These are phyloP conservation scores for Aspidiotus rigidus DNA, from an alignment of 2,888 invertebrate genomes.

Conservation along the genomic window DNA sequence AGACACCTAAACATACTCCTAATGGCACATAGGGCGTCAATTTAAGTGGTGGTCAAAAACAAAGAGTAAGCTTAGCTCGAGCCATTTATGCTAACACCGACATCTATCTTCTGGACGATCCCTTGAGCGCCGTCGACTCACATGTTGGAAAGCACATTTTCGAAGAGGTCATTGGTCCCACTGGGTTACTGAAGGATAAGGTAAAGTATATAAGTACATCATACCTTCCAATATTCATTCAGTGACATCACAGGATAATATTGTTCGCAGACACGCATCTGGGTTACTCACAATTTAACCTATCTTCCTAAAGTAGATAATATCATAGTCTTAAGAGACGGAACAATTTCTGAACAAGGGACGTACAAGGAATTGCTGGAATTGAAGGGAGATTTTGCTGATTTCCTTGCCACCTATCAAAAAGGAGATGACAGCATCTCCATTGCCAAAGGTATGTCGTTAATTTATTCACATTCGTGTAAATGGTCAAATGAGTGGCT, in stretches of 20 bases:
- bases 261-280: conserved; percentile 57
- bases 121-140: conserved; percentile 59
- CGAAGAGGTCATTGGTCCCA: conserved; percentile 52
- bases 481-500: no score
- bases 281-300: conserved; percentile 92
- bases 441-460: conserved; percentile 36
- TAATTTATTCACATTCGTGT: neutral
- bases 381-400: conserved; percentile 75
- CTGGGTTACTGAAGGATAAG: conserved; percentile 44
- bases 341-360: conserved; percentile 78
- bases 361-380: conserved; percentile 80
- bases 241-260: neutral
- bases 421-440: conserved; percentile 48
- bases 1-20: no score
- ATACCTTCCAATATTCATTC: neutral
- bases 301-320: conserved; percentile 83
- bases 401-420: conserved; percentile 70
- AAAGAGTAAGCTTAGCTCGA: conserved; percentile 79
- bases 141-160: conserved; percentile 59
- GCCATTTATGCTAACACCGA: conserved; percentile 84
- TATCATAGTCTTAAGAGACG: conserved; percentile 80
- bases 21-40: conserved; percentile 55
- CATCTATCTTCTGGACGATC: conserved; percentile 90
- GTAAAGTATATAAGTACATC: conserved; percentile 30
- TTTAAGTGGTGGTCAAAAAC: conserved; percentile 83